These are phyloP conservation scores for Oxygymnocypris stewartii DNA, from an alignment of 2,113 vertebrate genomes.

Conservation along the genomic window DNA sequence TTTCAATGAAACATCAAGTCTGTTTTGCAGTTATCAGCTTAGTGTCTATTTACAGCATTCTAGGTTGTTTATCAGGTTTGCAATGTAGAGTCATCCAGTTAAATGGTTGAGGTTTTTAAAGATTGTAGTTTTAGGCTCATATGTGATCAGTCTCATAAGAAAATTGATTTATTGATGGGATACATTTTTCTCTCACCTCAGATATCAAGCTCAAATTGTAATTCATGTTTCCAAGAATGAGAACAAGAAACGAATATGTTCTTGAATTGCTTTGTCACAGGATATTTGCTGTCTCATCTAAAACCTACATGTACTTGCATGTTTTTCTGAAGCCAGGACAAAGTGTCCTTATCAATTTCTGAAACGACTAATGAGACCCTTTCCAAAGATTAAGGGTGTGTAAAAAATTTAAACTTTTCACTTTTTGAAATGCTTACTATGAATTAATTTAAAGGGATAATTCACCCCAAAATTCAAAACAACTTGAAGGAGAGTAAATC, in stretches of 20 bases:
- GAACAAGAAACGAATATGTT: not conserved
- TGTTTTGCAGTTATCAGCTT: not conserved
- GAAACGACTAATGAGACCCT: not conserved
- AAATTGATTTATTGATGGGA: not conserved
- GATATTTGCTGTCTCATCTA: not conserved
- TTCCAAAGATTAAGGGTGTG: not conserved
- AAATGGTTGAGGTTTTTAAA: not conserved
- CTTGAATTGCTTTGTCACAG: not conserved
- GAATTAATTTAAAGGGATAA: not conserved
- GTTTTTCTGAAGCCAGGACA: not conserved
- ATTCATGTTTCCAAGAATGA: not conserved
- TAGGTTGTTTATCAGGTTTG: not conserved
- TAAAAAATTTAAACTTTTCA: not conserved
- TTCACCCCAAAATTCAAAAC: too few species aligned
- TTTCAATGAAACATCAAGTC: not conserved
- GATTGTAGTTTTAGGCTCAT: not conserved
- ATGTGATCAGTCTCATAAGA: not conserved
- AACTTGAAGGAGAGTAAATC: too few species aligned
- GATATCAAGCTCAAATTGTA: not conserved
- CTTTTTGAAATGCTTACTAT: not conserved
- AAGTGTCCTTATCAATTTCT: not conserved
- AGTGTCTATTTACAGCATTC: not conserved
- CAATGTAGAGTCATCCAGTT: too few species aligned
- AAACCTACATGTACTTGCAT: not conserved
- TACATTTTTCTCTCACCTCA: conserved; percentile 19